Evolutionary conservation across 2,888 invertebrate genomes (phyloP).

Genomic region (Muschampia plurimacula): DNA sequence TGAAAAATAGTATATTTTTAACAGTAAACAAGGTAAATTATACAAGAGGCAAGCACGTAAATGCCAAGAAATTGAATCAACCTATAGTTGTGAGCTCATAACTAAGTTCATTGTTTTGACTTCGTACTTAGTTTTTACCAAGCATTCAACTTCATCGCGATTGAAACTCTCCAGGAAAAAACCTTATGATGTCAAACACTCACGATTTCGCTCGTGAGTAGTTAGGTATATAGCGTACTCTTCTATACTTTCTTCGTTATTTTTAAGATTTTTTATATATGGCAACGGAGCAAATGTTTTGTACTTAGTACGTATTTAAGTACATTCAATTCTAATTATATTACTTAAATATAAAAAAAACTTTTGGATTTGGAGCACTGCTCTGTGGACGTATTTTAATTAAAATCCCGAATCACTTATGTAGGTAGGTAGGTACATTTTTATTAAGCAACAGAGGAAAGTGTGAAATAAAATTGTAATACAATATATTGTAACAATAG

Average conservation of each 20-base stretch:
- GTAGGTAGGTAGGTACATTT: too few relatives aligned
- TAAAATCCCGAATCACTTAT: too few relatives aligned
- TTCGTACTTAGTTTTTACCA: conserved; percentile 59
- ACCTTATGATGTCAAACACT: conserved; percentile 56
- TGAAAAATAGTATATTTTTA: not conserved
- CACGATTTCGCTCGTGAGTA: conserved; percentile 70
- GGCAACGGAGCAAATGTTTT: too few relatives aligned
- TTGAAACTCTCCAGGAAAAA: conserved; percentile 62
- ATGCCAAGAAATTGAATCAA: conserved; percentile 45
- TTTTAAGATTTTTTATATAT: conserved; percentile 38
- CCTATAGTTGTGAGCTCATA: conserved; percentile 56
- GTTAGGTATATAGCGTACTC: conserved; percentile 42
- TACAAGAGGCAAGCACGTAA: not conserved
- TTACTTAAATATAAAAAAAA: too few relatives aligned
- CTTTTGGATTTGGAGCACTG: too few relatives aligned
- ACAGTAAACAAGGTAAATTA: not conserved
- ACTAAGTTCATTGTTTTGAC: conserved; percentile 73
- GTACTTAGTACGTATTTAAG: too few relatives aligned
- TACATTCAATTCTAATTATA: too few relatives aligned
- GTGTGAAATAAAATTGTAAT: too few relatives aligned
- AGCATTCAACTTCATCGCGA: conserved; percentile 60
- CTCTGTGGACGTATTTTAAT: too few relatives aligned
- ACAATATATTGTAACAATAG: too few relatives aligned
- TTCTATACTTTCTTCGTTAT: conserved; percentile 59
- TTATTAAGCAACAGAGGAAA: too few relatives aligned